Percentiles rank a stretch among this genome's conserved stretches.
Conservation (phyloP, 2,797 vertebrate species). For the Squalus acanthias region DNA sequence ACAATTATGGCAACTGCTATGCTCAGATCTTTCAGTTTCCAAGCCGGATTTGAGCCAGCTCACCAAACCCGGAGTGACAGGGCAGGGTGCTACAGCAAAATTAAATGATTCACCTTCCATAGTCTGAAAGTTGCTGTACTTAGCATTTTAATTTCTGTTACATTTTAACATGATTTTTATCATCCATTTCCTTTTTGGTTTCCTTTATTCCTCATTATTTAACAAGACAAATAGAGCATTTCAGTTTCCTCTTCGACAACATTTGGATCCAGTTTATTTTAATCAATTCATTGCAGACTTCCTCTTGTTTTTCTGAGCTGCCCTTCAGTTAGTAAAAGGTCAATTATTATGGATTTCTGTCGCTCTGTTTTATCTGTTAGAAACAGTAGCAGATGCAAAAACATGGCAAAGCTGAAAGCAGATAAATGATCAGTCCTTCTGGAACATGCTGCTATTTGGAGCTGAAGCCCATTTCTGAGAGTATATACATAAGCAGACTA, state of each 20-base stretch:
- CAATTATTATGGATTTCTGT: conserved; percentile 21
- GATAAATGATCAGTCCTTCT: conserved; percentile 17
- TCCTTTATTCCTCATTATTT: background rate
- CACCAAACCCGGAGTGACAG: background rate
- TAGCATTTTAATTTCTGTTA: background rate
- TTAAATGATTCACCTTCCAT: background rate
- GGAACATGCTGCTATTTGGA: background rate
- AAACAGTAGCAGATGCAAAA: conserved; percentile 12
- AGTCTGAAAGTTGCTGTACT: too few relatives aligned
- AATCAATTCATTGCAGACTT: background rate
- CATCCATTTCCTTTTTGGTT: background rate
- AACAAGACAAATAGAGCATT: background rate
- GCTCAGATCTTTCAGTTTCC: background rate
- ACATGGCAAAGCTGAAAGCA: background rate
- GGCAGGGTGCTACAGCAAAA: background rate
- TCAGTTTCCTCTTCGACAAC: background rate
- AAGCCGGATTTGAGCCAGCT: background rate
- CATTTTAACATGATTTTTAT: background rate
- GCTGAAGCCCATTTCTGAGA: background rate
- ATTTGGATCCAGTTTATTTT: background rate
- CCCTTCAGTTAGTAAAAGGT: background rate
- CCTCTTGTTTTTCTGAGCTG: background rate
- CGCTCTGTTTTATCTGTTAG: conserved; percentile 17
- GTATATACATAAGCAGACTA: background rate
- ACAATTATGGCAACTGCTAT: background rate